These are phyloP conservation scores for Pseudonaja textilis DNA, from an alignment of 2,113 vertebrate species.

Conservation along the genomic window DNA sequence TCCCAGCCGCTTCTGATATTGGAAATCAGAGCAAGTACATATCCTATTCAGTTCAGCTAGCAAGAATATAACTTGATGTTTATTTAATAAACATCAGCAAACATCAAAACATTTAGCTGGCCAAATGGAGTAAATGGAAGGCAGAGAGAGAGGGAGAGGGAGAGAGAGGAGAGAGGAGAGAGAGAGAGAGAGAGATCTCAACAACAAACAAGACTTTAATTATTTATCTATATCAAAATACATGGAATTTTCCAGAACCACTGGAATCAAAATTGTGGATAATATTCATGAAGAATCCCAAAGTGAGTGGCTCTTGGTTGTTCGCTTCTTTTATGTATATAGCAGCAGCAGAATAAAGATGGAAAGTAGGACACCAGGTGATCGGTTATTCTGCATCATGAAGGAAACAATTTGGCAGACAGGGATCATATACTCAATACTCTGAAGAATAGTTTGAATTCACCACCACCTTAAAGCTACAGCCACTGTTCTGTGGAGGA, in stretches of 20 bases:
- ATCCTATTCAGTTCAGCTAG: neutral
- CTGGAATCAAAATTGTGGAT: neutral
- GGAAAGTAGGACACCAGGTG: neutral
- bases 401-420: neutral
- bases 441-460: neutral
- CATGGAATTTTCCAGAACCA: neutral
- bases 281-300: neutral
- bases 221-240: neutral
- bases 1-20: neutral
- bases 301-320: neutral
- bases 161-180: neutral
- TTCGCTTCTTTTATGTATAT: neutral
- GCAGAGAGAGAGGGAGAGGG: neutral
- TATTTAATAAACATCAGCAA: neutral
- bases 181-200: neutral
- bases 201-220: neutral
- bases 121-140: neutral
- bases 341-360: neutral
- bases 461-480: neutral
- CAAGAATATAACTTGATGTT: neutral
- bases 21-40: neutral
- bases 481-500: neutral
- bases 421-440: neutral
- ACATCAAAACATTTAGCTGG: neutral
- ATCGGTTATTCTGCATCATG: neutral